phyloP scores from a whole-genome alignment of 2,113 vertebrate species.

The Entelurus aequoreus region DNA sequence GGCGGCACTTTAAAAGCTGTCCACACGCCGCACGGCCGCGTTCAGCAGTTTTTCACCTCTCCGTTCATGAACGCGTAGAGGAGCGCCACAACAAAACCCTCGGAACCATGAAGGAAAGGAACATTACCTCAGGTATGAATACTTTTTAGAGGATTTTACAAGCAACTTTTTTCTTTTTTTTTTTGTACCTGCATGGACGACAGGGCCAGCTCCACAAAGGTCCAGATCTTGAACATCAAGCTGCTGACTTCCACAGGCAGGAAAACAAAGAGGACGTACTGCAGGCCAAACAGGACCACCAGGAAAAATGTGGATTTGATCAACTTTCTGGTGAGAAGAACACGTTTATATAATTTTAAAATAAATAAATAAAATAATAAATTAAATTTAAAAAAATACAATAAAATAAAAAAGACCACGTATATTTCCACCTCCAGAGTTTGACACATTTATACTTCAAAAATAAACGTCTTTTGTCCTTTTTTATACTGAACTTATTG shows the following conservation, averaged over 20 bases:
- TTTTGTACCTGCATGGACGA: conserved; percentile 86
- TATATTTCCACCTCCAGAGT: too few species aligned
- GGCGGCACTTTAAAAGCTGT: not conserved
- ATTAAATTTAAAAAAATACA: too few species aligned
- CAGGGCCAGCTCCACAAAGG: conserved; percentile 83
- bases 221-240: conserved; percentile 76
- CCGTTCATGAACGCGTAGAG: conserved; percentile 74
- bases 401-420: too few species aligned
- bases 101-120: not conserved
- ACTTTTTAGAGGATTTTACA: not conserved
- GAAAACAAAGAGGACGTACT: conserved; percentile 89
- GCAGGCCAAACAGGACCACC: conserved; percentile 88
- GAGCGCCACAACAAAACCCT: conserved; percentile 73
- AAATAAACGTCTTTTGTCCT: too few species aligned
- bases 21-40: not conserved
- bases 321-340: conserved; percentile 75
- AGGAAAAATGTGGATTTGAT: conserved; percentile 90
- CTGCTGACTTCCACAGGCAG: conserved; percentile 75
- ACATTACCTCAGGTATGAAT: not conserved
- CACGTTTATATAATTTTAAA: too few species aligned
- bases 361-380: too few species aligned
- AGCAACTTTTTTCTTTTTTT: not conserved
- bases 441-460: too few species aligned
- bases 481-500: too few species aligned
- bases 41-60: conserved; percentile 56